Evolutionary conservation across 2,797 vertebrate genomes (phyloP), one percentile per base, ranked within the genome.

Genomic region (Gouania willdenowi): DNA sequence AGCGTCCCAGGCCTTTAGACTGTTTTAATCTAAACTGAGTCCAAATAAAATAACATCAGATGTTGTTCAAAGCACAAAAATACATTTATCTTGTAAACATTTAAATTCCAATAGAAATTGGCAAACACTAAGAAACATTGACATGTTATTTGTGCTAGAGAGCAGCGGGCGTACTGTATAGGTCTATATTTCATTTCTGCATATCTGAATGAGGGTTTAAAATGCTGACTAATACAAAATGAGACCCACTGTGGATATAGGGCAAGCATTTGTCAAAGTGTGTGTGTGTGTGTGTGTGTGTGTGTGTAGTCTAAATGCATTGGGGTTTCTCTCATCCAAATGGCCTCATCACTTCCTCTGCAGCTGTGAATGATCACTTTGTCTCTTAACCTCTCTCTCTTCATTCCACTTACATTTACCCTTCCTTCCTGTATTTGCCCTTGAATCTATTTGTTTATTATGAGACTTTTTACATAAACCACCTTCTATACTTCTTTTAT

Each of bases 291-390:
- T 20, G 8, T 20, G 8, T 22, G 15, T 11, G 10, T 6, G 15
- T 51, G 20, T 21, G 13, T 22, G 30, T 31, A 13, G 22, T 14
- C 23, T 39, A 52, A 82, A 79, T 71, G 64, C 1, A 14, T 28
- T 55, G 21, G 48, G 50, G 46, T 65, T 60, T 37, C 39, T 63
- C 45, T 43, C 52, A 38, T 65, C 45, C 37, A 41, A 45, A 69
- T 57, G 53, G 62, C 53, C 66, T 68, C 61, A 68, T 73, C 66
- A 62, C 56, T 49, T 53, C 37, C 31, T 44, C 43, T 36, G 9
- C 33, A 19, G 8, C 50, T 39, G 5, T 36, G 20, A 34, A 35
- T 49, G 23, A 35, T 46, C 43, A 58, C 43, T 66, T 44, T 30
- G 39, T 40, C 10, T 46, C 39, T 47, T 43, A 36, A 49, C 24